Base-by-base conservation (phyloP, 2,888 invertebrate genomes). In the Macrophya annulata region DNA sequence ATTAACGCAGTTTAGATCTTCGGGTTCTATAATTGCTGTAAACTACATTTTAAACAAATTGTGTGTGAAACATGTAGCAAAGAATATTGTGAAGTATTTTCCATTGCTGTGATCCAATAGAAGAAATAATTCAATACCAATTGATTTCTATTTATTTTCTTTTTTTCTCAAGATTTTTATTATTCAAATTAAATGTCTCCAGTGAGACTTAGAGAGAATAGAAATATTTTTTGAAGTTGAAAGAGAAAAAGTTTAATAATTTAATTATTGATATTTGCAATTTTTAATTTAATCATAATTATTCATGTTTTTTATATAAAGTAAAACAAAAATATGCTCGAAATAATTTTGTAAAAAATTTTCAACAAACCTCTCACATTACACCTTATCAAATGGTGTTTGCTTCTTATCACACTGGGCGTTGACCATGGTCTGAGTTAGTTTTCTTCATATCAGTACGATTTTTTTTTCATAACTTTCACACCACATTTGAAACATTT, bases 101-200 rank as follows among this genome's bases (percentile, higher is more conserved):
- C 83, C n/a, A 25, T 86, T 45, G 12, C 31, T 82, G 62, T 43
- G 48, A 43, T 37, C 86, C 43, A 77, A 87, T 87, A 86, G 86
- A 43, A 62, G 74, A 72, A 43, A n/a, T 15, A 21, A 21, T 74
- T 43, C 31, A 31, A 8, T n/a, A 31, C 12, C 15, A n/a, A 45
- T 21, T 12, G 12, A 31, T 10, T 43, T 45, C 45, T 25, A 25
- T 21, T 3, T 45, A 10, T 15, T 17, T 3, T 21, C 43, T n/a
- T 21, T 40, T 62, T 1, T 40, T n/a, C 10, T 62, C 2, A 37
- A 77, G 17, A 77, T 51, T 77, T 51, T 9, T 51, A n/a, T 48
- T 43, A 0, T 43, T 21, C 12, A n/a, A 21, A 74, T 9, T 45
- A 21, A 74, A 37, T 71, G 12, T 43, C 48, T 76, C 48, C 8